Evolutionary conservation across 2,797 vertebrate genomes (phyloP), one percentile per base, ranked within the genome.

Genomic region (Tadarida brasiliensis): DNA sequence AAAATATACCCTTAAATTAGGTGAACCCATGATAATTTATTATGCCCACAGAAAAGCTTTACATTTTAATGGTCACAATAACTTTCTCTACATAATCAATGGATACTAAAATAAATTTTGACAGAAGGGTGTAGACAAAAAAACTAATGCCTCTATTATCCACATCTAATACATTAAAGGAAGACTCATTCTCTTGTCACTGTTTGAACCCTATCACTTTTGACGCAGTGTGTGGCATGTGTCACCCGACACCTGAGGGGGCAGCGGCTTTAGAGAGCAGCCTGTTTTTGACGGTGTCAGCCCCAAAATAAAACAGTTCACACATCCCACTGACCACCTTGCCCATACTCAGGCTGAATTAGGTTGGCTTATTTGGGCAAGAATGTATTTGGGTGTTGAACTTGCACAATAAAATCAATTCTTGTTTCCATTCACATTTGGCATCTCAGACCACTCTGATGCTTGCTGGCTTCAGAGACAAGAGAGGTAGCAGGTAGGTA

Each of bases 281-380:
- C 33, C 35, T 90, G 28, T 22, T 70, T 88, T 74, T 77, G 22
- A 94, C 49, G 59, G 28, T 65, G 54, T 80, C 16, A 12, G 24
- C 74, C 87, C 57, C 19, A 19, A 89, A 90, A 91, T 67, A 65
- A 89, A 97, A 63, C 56, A 78, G n/a, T 82, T 90, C 57, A 65
- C 80, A 97, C 39, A 73, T 91, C 86, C 83, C 83, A 74, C 47
- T 67, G 86, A 89, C 44, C 57, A 33, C 33, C 33, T 19, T 90
- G 77, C 33, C 82, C 74, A 76, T n/a, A 57, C 24, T 70, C 51
- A 24, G 11, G 30, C 9, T 87, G 47, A 87, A 77, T 71, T 63
- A 30, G 49, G 7, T 22, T 86, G 56, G 16, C 35, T 73, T 94
- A 73, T 93, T 81, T 35, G 57, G 73, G 24, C 44, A 91, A 90